Base-by-base conservation (phyloP, 2,797 vertebrate species). In the Falco concolor region DNA sequence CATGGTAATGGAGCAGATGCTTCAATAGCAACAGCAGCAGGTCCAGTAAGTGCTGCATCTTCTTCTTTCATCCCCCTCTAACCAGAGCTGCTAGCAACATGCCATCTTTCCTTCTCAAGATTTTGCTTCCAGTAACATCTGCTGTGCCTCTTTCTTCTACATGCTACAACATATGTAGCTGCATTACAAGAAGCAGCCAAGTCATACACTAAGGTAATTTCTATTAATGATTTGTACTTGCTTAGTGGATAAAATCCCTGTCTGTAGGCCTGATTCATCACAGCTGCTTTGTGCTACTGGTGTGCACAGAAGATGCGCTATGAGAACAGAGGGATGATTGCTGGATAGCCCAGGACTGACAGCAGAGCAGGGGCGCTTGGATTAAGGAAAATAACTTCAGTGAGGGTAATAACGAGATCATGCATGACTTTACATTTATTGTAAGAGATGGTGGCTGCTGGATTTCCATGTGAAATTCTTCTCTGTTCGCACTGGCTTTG, bases 91-190 rank as follows among this genome's bases (percentile, higher is more conserved):
- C 93, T 81, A 96, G 94, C 85, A 95, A 86, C 18, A 11, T 93
- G 92, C 91, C 93, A 96, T 97, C 95, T 96, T 96, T 97, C 75
- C 90, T 96, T 86, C 94, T 87, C 83, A 84, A 94, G 89, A 85
- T 90, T 97, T 91, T 87, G 94, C 95, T 97, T 96, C 91, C 91
- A 91, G 53, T 88, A 91, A 94, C 96, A 97, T 96, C 96, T 97
- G 96, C 95, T 97, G 70, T 79, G 92, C 70, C 79, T 89, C 73
- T 84, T 96, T 94, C 95, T 95, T 88, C 61, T 95, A 88, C 89
- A 89, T 84, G 59, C 93, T 83, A 94, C 87, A 85, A 86, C 95
- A 97, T 96, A 93, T 93, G 94, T 95, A 90, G 94, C 95, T 63
- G 86, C 76, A 69, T 92, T 84, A 75, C n/a, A 68, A 96, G 95